These are phyloP conservation scores for Podilymbus podiceps DNA, from an alignment of 2,113 vertebrate species.

Conservation along the genomic window DNA sequence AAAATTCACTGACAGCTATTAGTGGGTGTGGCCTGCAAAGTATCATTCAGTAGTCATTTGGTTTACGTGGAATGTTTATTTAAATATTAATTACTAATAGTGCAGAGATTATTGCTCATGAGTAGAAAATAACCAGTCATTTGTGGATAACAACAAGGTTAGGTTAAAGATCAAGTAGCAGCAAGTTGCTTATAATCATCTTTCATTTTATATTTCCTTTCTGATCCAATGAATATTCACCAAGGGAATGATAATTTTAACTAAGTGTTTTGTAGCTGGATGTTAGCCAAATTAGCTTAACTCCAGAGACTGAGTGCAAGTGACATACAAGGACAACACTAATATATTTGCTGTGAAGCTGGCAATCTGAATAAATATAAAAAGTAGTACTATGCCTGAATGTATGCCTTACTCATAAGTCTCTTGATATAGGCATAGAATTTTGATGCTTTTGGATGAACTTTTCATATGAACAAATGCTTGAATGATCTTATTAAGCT, in stretches of 20 bases:
- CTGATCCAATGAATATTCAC: slow-evolving; percentile 65
- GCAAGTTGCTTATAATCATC: slow-evolving; percentile 39
- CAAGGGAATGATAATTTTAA: slow-evolving; percentile 67
- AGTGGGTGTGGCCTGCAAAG: not conserved
- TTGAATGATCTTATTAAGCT: slow-evolving; percentile 42
- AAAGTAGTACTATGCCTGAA: slow-evolving; percentile 1
- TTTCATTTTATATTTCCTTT: slow-evolving; percentile 57
- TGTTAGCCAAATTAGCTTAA: slow-evolving; percentile 67
- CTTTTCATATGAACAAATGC: slow-evolving; percentile 45
- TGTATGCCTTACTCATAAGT: slow-evolving; percentile 39
- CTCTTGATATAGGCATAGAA: slow-evolving; percentile 26
- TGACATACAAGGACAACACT: slow-evolving; percentile 59
- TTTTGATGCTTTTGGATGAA: slow-evolving; percentile 50
- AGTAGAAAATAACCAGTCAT: not conserved
- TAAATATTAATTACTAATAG: not conserved
- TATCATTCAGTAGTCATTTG: not conserved
- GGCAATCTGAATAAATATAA: slow-evolving; percentile 41
- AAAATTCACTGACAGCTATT: not conserved
- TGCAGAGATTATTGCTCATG: not conserved
- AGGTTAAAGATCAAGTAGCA: slow-evolving; percentile 51
- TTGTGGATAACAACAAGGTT: slow-evolving; percentile 13
- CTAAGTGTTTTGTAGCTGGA: slow-evolving; percentile 64
- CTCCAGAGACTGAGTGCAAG: slow-evolving; percentile 34
- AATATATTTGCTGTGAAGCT: slow-evolving; percentile 53
- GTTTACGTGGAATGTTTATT: not conserved